phyloP scores from a whole-genome alignment of 1,140 invertebrate species.

The Vollenhovia emeryi region DNA sequence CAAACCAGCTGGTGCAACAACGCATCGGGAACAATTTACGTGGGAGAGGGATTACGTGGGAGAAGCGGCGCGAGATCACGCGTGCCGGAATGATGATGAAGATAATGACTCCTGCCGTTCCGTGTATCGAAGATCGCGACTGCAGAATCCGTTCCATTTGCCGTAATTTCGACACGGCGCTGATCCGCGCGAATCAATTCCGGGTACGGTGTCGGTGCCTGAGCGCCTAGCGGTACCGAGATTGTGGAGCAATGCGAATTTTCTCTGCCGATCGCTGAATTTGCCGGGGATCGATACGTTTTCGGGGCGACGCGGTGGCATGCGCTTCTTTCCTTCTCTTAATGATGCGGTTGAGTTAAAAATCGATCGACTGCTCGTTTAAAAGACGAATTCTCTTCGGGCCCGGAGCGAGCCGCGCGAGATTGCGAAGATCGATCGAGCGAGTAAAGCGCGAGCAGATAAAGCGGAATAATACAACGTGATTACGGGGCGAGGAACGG shows the following conservation, averaged over 20 bases:
- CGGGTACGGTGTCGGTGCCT: slow-evolving; percentile 8
- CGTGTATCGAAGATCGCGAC: slow-evolving; percentile 5
- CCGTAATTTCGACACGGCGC: slow-evolving; percentile 49
- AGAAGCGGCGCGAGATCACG: slow-evolving; percentile 53
- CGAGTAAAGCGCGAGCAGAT: slow-evolving; percentile 12
- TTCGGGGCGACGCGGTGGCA: neutral
- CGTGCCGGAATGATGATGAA: slow-evolving; percentile 60
- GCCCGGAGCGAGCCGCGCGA: neutral
- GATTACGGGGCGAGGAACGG: slow-evolving; percentile 44
- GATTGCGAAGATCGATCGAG: slow-evolving; percentile 8
- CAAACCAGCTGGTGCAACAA: slow-evolving; percentile 43
- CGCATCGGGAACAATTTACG: neutral
- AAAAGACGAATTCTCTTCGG: slow-evolving; percentile 2
- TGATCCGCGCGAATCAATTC: slow-evolving; percentile 59
- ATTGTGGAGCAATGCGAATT: slow-evolving; percentile 66
- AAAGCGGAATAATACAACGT: slow-evolving; percentile 43
- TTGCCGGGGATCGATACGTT: neutral
- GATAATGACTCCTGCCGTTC: slow-evolving; percentile 57
- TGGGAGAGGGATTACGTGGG: slow-evolving; percentile 49
- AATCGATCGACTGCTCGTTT: slow-evolving; percentile 3
- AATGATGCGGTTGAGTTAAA: neutral
- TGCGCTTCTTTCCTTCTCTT: neutral
- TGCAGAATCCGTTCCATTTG: slow-evolving; percentile 46
- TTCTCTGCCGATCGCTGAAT: slow-evolving; percentile 2
- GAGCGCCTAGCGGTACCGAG: slow-evolving; percentile 60